phyloP scores from a whole-genome alignment of 2,113 vertebrate species.

The Rhineura floridana region DNA sequence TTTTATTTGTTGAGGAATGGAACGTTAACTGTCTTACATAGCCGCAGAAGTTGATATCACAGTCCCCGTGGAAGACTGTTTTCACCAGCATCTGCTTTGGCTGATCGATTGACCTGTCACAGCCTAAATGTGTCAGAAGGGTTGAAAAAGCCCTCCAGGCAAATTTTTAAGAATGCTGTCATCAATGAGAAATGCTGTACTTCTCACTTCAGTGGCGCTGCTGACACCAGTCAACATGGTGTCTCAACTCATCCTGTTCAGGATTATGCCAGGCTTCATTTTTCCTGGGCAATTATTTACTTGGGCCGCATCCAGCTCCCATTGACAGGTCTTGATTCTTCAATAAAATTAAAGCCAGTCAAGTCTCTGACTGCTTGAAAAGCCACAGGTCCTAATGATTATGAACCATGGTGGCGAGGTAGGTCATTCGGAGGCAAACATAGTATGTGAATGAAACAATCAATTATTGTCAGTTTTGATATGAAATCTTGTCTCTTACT shows the following conservation, averaged over 20 bases:
- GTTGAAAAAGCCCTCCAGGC: background rate
- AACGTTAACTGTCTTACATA: slow-evolving; percentile 37
- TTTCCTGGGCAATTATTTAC: accelerated
- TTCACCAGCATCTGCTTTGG: slow-evolving; percentile 28
- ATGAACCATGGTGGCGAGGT: slow-evolving; percentile 4
- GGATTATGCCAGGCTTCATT: slow-evolving; percentile 33
- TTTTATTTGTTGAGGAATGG: slow-evolving; percentile 26
- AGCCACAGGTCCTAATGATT: background rate
- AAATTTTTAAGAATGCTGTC: slow-evolving; percentile 63
- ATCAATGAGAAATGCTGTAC: slow-evolving; percentile 52
- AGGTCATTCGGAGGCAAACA: background rate
- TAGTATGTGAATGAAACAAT: background rate
- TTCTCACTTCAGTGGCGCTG: slow-evolving; percentile 45
- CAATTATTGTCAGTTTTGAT: background rate
- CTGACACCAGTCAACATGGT: slow-evolving; percentile 26
- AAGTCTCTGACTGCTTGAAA: slow-evolving; percentile 11
- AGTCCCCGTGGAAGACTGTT: slow-evolving; percentile 16
- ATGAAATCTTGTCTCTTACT: background rate
- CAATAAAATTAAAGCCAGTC: slow-evolving; percentile 24
- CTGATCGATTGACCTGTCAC: slow-evolving; percentile 54
- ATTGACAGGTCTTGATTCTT: background rate
- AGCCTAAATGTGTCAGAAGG: slow-evolving; percentile 28
- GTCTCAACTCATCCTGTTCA: slow-evolving; percentile 2
- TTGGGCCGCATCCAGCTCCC: slow-evolving; percentile 15
- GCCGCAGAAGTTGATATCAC: slow-evolving; percentile 18